These are phyloP conservation scores for Peromyscus melanophrys DNA, from an alignment of 2,797 vertebrate species.

Conservation along the genomic window DNA sequence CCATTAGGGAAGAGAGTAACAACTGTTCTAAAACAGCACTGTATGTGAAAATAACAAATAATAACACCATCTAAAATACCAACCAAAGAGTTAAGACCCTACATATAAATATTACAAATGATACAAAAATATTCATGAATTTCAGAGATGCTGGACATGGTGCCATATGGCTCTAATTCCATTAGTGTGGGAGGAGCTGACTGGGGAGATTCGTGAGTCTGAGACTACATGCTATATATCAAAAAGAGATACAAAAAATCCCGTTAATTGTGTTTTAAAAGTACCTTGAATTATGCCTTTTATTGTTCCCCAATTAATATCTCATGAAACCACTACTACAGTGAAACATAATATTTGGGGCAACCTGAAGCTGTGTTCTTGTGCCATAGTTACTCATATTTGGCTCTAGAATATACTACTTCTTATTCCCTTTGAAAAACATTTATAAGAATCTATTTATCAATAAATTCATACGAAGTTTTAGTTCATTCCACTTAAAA, in stretches of 20 bases:
- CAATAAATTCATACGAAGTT: neutral
- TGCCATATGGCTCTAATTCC: too few species aligned
- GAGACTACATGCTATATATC: neutral
- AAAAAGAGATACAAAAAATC: neutral
- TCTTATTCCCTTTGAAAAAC: neutral
- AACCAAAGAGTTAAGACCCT: neutral
- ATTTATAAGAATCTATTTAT: neutral
- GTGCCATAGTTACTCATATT: neutral
- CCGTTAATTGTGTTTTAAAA: neutral
- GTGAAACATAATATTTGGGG: neutral
- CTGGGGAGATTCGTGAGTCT: neutral
- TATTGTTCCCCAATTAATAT: neutral
- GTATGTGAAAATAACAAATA: neutral
- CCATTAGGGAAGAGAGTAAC: neutral
- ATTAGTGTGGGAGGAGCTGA: neutral
- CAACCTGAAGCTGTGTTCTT: neutral
- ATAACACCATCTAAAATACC: neutral
- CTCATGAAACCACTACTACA: neutral
- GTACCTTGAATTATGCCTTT: neutral
- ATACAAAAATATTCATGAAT: neutral
- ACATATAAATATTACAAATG: neutral
- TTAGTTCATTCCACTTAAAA: neutral
- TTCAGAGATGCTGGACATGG: too few species aligned
- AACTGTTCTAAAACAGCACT: neutral
- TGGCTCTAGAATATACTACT: neutral